Conservation (phyloP, 2,888 invertebrate genomes). For the Pemphredon lugubris region DNA sequence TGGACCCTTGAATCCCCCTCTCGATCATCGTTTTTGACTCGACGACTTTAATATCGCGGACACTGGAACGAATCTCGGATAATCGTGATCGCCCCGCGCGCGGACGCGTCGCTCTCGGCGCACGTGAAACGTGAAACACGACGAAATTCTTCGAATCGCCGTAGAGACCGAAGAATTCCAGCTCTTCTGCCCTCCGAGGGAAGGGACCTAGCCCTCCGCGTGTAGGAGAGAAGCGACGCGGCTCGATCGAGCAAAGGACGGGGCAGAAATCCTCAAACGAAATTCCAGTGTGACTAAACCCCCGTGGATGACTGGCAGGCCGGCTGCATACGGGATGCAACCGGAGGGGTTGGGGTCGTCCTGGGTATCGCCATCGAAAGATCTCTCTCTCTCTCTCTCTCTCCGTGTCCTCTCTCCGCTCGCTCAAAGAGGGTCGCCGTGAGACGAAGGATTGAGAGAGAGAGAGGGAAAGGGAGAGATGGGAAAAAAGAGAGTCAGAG, state of each 20-base stretch:
- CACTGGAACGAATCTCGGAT: too few species aligned
- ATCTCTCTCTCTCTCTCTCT: too few species aligned
- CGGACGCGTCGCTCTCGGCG: too few species aligned
- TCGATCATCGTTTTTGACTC: too few species aligned
- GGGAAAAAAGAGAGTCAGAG: constrained; percentile 41
- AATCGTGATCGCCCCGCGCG: too few species aligned
- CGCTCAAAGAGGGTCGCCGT: constrained; percentile 22
- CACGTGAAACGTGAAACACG: constrained; percentile 32
- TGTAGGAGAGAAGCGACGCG: constrained; percentile 20
- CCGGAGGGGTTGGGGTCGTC: constrained; percentile 74
- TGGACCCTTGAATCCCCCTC: too few species aligned
- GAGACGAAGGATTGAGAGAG: constrained; percentile 14
- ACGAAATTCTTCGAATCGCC: constrained; percentile 52
- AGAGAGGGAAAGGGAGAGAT: constrained; percentile 17
- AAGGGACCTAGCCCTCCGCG: constrained; percentile 17
- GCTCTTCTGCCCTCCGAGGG: constrained; percentile 57
- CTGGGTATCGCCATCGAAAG: constrained; percentile 74
- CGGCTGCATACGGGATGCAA: constrained; percentile 70
- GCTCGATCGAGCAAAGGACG: constrained; percentile 58
- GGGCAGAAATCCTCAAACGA: constrained; percentile 68
- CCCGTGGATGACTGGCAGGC: constrained; percentile 78
- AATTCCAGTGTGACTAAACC: constrained; percentile 80
- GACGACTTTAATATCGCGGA: too few species aligned
- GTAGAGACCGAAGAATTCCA: constrained; percentile 49
- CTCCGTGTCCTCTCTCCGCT: constrained; percentile 52